Base-by-base conservation (phyloP, 2,797 vertebrate species). In the Manis pentadactyla region DNA sequence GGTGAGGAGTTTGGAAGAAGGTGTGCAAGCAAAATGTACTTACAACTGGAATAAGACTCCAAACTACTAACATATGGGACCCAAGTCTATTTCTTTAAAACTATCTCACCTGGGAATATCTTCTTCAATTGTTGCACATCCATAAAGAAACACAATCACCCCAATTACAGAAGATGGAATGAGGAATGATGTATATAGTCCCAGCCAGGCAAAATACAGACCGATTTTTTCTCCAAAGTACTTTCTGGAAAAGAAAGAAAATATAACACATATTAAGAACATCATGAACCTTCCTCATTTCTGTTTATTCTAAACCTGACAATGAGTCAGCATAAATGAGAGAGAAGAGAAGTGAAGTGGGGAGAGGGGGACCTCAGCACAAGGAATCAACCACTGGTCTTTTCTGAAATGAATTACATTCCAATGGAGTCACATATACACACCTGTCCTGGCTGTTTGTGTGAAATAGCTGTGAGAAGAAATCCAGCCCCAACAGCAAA, bases 161-260 rank as follows among this genome's bases (percentile, higher is more conserved):
- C 99, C 99, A 34, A 99, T 98, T 69, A 99, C 85, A 49, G 99
- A 99, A 21, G 99, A 99, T 11, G 99, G 99, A 98, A 99, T 99
- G 82, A 99, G 99, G 95, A 99, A 99, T 97, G 99, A 99, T 29
- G 99, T 99, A 91, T 99, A 99, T 96, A 99, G 99, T 90, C 99
- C 99, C 98, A 99, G 98, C 99, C 99, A 99, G 74, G 99, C 99
- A 98, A 99, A 99, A 98, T 99, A 99, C 97, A 99, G 98, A 78
- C 99, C 99, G 86, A 99, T 99, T 98, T 99, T 99, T 98, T 99
- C 99, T 97, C 99, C 99, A 99, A 99, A 99, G 98, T 99, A 99
- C 95, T 99, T 99, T 97, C 99, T 99, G 98, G 93, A 97, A 97
- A 91, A 96, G 55, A 97, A 87, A 75, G 31, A 46, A 94, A 87